A percentile compares a stretch with the other conserved stretches of the same genome.
Evolutionary conservation across 2,888 invertebrate species (phyloP).

Genomic region (Octodonta nipae): DNA sequence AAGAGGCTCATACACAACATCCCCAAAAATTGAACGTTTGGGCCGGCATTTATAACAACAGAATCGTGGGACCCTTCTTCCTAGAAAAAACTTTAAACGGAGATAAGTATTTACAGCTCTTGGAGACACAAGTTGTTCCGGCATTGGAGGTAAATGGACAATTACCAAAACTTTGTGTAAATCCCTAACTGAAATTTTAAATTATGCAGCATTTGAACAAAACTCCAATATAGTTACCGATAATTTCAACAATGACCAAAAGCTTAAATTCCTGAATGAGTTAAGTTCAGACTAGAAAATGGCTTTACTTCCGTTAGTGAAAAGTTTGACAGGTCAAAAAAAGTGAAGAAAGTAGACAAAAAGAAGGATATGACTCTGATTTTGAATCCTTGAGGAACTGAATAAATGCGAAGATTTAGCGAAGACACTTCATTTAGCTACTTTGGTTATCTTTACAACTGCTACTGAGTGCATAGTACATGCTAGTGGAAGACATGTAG

Average conservation of each 20-base stretch:
- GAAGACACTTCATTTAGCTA: slow-evolving; percentile 61
- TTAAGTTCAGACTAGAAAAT: slow-evolving; percentile 53
- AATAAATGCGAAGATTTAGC: slow-evolving; percentile 63
- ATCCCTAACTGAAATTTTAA: too few species aligned
- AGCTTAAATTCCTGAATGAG: slow-evolving; percentile 57
- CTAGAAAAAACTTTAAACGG: too few species aligned
- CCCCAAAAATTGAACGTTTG: too few species aligned
- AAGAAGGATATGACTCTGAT: slow-evolving; percentile 70
- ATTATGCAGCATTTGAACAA: too few species aligned
- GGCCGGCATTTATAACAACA: too few species aligned
- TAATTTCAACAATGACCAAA: slow-evolving; percentile 49
- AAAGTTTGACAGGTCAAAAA: slow-evolving; percentile 53
- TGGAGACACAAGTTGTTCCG: too few species aligned
- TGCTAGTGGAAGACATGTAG: slow-evolving; percentile 87
- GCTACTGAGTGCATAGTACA: slow-evolving; percentile 73
- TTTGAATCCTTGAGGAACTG: slow-evolving; percentile 64
- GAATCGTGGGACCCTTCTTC: too few species aligned
- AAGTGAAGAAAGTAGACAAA: slow-evolving; percentile 78
- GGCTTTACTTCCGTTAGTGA: slow-evolving; percentile 53
- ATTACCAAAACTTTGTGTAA: too few species aligned
- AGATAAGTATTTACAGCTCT: too few species aligned
- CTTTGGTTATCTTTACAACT: slow-evolving; percentile 66
- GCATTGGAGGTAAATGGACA: too few species aligned
- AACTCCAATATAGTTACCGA: too few species aligned
- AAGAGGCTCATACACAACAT: too few species aligned